These are phyloP conservation scores for Cerastoderma edule DNA, from an alignment of 2,888 invertebrate species.

Conservation along the genomic window DNA sequence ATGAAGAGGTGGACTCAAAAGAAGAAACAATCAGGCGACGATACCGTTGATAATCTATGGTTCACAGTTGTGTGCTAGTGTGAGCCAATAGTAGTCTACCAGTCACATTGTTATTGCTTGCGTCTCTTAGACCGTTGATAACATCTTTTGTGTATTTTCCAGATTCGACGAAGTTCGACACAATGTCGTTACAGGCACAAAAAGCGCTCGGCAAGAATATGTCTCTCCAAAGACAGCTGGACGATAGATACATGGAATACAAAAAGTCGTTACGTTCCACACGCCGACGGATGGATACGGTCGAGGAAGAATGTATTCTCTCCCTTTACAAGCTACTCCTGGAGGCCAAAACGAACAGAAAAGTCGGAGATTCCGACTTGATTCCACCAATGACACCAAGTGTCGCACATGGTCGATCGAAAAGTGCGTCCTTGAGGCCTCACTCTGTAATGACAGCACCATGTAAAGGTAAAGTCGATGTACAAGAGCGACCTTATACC, in stretches of 20 bases:
- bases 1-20: too few species aligned
- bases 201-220: slow-evolving; percentile 45
- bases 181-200: slow-evolving; percentile 46
- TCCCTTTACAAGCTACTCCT: slow-evolving; percentile 50
- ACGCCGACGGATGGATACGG: slow-evolving; percentile 37
- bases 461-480: neutral
- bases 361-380: neutral
- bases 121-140: too few species aligned
- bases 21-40: too few species aligned
- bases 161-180: neutral
- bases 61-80: too few species aligned
- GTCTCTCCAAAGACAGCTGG: slow-evolving; percentile 45
- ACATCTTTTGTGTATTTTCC: too few species aligned
- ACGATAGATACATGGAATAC: slow-evolving; percentile 38
- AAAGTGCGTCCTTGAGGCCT: slow-evolving; percentile 16
- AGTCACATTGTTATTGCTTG: too few species aligned
- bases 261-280: slow-evolving; percentile 33
- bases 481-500: slow-evolving; percentile 28
- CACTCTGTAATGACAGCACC: slow-evolving; percentile 21
- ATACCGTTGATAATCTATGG: too few species aligned
- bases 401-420: neutral
- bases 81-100: too few species aligned
- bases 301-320: slow-evolving; percentile 53
- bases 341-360: slow-evolving; percentile 41
- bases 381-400: slow-evolving; percentile 2